Evolutionary conservation across 2,113 vertebrate genomes (phyloP).

Genomic region (Albula goreensis): DNA sequence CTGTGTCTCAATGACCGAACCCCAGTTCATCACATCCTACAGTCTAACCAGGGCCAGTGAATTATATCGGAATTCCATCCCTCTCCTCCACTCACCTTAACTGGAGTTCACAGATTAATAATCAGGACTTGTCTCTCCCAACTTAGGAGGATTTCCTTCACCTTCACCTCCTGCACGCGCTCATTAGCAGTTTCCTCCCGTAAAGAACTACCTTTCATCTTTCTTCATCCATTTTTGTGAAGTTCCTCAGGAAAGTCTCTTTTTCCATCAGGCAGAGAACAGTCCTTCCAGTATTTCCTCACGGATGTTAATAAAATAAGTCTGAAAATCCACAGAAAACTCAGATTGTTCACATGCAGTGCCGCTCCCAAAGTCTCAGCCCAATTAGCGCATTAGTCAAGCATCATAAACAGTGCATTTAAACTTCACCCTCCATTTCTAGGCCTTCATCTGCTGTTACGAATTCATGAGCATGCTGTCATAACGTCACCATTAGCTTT

Average conservation of each 20-base stretch:
- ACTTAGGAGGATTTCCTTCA: slow-evolving; percentile 11
- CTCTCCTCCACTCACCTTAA: not conserved
- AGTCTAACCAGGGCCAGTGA: not conserved
- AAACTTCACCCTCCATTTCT: too few relatives aligned
- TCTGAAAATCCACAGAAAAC: too few relatives aligned
- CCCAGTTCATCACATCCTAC: slow-evolving; percentile 3
- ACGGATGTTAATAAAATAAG: not conserved
- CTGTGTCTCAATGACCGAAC: too few relatives aligned
- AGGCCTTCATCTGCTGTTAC: too few relatives aligned
- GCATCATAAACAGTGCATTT: too few relatives aligned
- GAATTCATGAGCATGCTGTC: too few relatives aligned
- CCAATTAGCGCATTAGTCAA: too few relatives aligned
- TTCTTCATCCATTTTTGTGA: not conserved
- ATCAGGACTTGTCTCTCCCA: slow-evolving; percentile 12
- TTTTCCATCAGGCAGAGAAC: not conserved
- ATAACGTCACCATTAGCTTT: too few relatives aligned
- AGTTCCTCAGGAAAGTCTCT: not conserved
- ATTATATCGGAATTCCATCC: not conserved
- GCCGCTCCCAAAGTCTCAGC: too few relatives aligned
- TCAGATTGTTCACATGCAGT: too few relatives aligned
- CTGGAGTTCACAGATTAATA: slow-evolving; percentile 1
- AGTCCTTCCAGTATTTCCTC: not conserved
- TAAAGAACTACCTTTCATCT: slow-evolving; percentile 8
- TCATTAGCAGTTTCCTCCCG: not conserved
- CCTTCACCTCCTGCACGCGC: not conserved